Evolutionary conservation across 2,888 invertebrate species (phyloP), one percentile per base, ranked within the genome.

Genomic region (Ethmia dodecea): DNA sequence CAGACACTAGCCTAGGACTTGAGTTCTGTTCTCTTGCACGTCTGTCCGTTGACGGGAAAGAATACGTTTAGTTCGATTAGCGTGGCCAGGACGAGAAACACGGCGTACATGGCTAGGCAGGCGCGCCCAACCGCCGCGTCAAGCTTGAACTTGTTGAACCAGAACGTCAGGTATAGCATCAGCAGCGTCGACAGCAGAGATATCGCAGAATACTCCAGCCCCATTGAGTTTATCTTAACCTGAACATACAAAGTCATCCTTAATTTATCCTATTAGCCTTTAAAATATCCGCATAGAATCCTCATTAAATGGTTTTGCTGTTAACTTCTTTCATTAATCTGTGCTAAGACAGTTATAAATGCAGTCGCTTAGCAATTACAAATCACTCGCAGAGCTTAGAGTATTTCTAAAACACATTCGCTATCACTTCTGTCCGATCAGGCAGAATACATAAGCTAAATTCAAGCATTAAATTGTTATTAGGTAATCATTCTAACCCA

Each of bases 61-160:
- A 97, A 96, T 47, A 95, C 94, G 78, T 97, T 97, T 60, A 96
- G 89, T 87, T 97, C 97, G 62, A 96, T 96, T 55, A 97, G 89
- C 46, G 94, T 95, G 35, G 96, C 95, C 49, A 97, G 88, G 34
- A 95, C 90, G 44, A 96, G 89, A 71, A 97, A 96, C 54, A 94
- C 90, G 41, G 92, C 92, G 80, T 97, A 97, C 91, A 95, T 94
- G 46, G 93, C 88, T 44, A 97, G 88, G 60, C 95, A 95, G 35
- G 94, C 92, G 36, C 92, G 89, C 40, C 96, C 96, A 38, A 96
- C 94, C 60, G 92, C 92, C 62, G 91, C 92, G 71, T 95, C 94
- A 71, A 97, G 81, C 77, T 93, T 92, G 84, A 95, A 96, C 80
- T 93, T 93, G 83, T 96, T 96, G 68, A 93, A 88, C 66, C 93